phyloP scores from a whole-genome alignment of 1,140 invertebrate species.

The Danaus melanippus region DNA sequence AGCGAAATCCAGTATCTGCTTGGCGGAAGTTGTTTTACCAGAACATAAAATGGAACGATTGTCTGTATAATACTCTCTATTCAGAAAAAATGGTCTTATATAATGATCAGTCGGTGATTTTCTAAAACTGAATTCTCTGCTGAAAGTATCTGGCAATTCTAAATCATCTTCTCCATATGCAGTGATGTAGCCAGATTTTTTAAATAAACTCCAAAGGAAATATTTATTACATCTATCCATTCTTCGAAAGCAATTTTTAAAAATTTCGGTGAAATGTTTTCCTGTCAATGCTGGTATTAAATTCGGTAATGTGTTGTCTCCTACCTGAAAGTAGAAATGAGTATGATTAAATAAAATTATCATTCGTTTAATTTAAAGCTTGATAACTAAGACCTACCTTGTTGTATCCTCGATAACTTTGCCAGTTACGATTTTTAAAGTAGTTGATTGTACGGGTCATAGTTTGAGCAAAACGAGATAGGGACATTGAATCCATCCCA shows the following conservation, averaged over 20 bases:
- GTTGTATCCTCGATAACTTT: constrained; percentile 66
- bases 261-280: constrained; percentile 63
- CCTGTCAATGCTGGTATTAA: constrained; percentile 84
- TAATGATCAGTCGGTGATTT: constrained; percentile 82
- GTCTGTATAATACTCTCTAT: constrained; percentile 63
- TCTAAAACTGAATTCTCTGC: constrained; percentile 41
- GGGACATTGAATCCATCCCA: constrained; percentile 88
- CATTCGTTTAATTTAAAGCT: neutral
- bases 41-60: constrained; percentile 65
- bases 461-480: constrained; percentile 82
- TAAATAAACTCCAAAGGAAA: constrained; percentile 55
- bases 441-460: constrained; percentile 82
- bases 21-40: constrained; percentile 72
- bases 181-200: constrained; percentile 55
- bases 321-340: constrained; percentile 62
- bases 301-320: constrained; percentile 88
- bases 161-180: constrained; percentile 65
- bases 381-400: constrained; percentile 52
- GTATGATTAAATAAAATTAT: constrained; percentile 2
- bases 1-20: constrained; percentile 75
- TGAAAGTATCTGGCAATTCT: constrained; percentile 52
- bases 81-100: constrained; percentile 77
- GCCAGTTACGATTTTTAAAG: constrained; percentile 75
- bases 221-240: constrained; percentile 61
- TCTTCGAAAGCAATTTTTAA: constrained; percentile 69